Conservation (phyloP, 2,797 vertebrate species). For the Phylloscopus collybita region DNA sequence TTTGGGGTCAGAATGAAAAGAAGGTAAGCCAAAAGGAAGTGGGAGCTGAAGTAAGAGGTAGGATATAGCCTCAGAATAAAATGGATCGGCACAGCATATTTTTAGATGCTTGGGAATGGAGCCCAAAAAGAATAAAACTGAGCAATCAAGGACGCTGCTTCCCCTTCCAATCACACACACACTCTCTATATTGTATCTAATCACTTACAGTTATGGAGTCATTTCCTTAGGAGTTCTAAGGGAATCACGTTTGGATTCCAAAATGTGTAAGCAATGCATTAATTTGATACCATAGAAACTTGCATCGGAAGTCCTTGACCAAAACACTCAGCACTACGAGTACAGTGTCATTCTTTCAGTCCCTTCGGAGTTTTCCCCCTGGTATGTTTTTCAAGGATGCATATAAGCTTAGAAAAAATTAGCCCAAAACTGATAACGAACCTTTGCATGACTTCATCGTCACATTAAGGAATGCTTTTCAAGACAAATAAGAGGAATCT, state of each 20-base stretch:
- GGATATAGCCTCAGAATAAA: slow-evolving; percentile 60
- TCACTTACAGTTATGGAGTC: slow-evolving; percentile 46
- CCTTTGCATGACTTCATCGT: neutral
- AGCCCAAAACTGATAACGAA: neutral
- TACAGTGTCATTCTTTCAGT: neutral
- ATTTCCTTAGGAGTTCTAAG: slow-evolving; percentile 64
- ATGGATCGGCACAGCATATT: slow-evolving; percentile 36
- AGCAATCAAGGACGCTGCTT: slow-evolving; percentile 64
- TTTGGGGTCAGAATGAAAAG: neutral
- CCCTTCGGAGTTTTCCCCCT: neutral
- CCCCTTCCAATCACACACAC: slow-evolving; percentile 57
- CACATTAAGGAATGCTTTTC: neutral
- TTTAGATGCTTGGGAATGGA: slow-evolving; percentile 66
- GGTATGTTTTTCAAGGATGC: neutral
- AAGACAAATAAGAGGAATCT: slow-evolving; percentile 1
- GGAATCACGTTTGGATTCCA: slow-evolving; percentile 21
- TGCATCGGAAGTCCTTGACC: neutral
- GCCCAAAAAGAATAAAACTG: slow-evolving; percentile 39
- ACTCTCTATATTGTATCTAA: slow-evolving; percentile 54
- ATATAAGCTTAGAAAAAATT: neutral
- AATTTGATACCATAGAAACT: slow-evolving; percentile 1
- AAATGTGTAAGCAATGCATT: slow-evolving; percentile 28
- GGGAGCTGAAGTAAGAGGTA: slow-evolving; percentile 52
- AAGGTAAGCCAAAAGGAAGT: slow-evolving; percentile 57
- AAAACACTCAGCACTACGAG: neutral